Percentiles rank a stretch among this genome's conserved stretches.
phyloP scores from a whole-genome alignment of 2,797 vertebrate genomes.

The Amblyraja radiata region DNA sequence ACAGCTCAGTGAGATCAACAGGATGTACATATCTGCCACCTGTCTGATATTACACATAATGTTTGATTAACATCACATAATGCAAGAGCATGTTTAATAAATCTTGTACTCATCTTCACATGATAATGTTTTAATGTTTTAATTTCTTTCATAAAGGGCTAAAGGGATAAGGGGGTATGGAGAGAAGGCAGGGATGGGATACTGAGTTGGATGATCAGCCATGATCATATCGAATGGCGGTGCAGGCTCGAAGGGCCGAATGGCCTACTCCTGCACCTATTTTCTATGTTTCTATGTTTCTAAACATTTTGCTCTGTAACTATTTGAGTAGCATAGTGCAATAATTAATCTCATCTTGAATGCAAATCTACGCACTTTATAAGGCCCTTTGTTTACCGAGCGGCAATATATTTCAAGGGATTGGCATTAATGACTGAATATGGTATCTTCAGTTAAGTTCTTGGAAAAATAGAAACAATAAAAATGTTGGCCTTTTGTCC shows the following conservation, averaged over 20 bases:
- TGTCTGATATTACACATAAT: neutral
- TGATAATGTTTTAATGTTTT: neutral
- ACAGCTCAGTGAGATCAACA: slow-evolving; percentile 19
- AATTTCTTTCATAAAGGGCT: neutral
- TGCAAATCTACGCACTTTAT: neutral
- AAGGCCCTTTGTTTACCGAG: neutral
- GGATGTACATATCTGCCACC: neutral
- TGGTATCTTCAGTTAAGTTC: neutral
- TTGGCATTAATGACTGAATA: neutral
- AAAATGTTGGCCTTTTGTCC: neutral
- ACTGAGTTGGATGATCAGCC: no score
- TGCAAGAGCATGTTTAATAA: neutral
- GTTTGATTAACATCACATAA: neutral
- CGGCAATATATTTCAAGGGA: neutral
- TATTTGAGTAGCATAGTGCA: neutral
- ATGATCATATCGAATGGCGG: no score
- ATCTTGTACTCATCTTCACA: neutral
- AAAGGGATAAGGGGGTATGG: no score
- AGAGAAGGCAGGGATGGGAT: no score
- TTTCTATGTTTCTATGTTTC: no score
- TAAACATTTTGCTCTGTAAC: neutral
- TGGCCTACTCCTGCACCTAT: no score
- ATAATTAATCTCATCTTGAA: neutral
- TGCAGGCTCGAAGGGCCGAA: no score
- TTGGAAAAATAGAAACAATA: neutral